Evolutionary conservation across 2,113 vertebrate species (phyloP), one percentile per base, ranked within the genome.

Genomic region (Verasper variegatus): DNA sequence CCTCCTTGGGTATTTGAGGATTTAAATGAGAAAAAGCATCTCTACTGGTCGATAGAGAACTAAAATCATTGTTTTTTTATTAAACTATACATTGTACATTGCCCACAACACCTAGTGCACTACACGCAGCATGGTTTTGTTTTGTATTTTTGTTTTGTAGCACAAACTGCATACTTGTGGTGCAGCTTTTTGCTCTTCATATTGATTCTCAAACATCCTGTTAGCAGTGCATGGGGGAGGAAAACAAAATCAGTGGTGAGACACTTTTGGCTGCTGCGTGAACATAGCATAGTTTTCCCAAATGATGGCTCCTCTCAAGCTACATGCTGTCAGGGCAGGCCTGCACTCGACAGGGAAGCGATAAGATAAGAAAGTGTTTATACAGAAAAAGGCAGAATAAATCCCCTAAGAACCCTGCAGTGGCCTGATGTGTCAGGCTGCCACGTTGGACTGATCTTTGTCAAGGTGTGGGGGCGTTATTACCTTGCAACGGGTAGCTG

Each of bases 321-420:
- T 57, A 12, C 69, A 72, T 13, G 67, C 71, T 70, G 75, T 74
- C 56, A 76, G 70, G 71, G 70, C 68, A 73, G 76, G 74, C 58
- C 78, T 51, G 68, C 69, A 76, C 74, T 54, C 18, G 10, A 69
- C 66, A 74, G 67, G 63, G 27, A 59, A 15, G 70, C 8, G 76
- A 84, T 84, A 80, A 82, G 81, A 87, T 84, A 82, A 84, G 57
- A 84, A 78, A 75, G 61, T 76, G 85, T 87, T 89, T 87, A 80
- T 85, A 85, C 70, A 74, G 80, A 64, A 74, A 69, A 69, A 83
- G 61, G 65, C 40, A 49, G 71, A 74, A 83, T 79, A 79, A 83
- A 83, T 76, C 65, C 65, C 27, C 20, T 71, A 62, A 87, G 64
- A 74, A 78, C 71, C 61, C 76, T 40, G 64, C 69, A 61, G 72